A percentile compares a stretch with the other conserved stretches of the same genome.
Conservation (phyloP, 2,888 invertebrate species). For the Melanotus villosus region DNA sequence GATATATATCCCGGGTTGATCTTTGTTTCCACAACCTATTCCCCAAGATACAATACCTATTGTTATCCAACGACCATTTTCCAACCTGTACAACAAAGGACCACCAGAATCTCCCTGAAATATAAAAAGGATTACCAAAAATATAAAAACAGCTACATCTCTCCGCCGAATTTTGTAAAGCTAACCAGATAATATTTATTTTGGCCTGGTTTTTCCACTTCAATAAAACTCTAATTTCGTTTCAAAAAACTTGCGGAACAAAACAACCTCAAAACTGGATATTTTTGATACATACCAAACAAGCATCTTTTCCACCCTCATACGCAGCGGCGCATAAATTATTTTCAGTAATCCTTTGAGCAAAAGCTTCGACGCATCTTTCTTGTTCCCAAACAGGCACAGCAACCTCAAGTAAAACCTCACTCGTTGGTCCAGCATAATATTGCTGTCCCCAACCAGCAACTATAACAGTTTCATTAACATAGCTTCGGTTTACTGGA, state of each 20-base stretch:
- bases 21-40: conserved; percentile 82
- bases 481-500: conserved; percentile 70
- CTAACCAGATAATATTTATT: neutral
- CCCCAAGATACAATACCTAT: conserved; percentile 92
- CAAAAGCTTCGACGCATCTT: conserved; percentile 75
- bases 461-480: conserved; percentile 76
- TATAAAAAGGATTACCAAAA: conserved; percentile 25
- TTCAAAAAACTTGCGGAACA: neutral
- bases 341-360: conserved; percentile 77
- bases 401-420: conserved; percentile 81
- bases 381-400: conserved; percentile 84
- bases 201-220: conserved; percentile 6
- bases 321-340: conserved; percentile 84
- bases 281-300: conserved; percentile 78
- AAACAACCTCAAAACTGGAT: no score
- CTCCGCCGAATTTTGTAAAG: no score
- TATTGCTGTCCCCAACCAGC: conserved; percentile 86
- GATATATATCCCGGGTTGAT: conserved; percentile 86
- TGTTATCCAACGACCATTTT: conserved; percentile 82
- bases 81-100: conserved; percentile 81
- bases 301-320: conserved; percentile 86
- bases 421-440: conserved; percentile 76
- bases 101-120: conserved; percentile 88
- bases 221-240: neutral
- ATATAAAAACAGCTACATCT: neutral